Conservation (phyloP, 2,113 vertebrate species). For the Saccopteryx leptura region DNA sequence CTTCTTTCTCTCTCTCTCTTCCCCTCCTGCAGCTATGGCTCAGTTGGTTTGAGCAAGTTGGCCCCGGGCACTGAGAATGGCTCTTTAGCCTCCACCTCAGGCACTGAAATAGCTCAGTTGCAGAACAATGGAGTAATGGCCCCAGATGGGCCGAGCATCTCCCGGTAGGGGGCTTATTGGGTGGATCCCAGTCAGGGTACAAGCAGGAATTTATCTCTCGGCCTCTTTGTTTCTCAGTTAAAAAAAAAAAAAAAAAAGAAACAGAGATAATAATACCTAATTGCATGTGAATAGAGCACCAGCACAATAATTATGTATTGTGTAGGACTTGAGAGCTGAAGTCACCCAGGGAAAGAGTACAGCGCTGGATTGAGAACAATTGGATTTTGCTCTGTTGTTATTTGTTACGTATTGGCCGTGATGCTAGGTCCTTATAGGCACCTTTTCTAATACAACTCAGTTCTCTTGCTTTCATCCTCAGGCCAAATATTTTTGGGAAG, state of each 20-base stretch:
- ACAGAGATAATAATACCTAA: not conserved
- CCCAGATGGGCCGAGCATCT: too few relatives aligned
- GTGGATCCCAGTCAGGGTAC: too few relatives aligned
- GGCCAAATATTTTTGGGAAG: not conserved
- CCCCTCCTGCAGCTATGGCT: too few relatives aligned
- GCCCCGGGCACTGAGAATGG: too few relatives aligned
- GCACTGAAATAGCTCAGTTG: too few relatives aligned
- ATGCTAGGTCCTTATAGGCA: fast-evolving
- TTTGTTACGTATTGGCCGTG: not conserved
- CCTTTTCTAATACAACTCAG: not conserved
- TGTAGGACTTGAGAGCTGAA: not conserved
- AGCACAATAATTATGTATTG: not conserved
- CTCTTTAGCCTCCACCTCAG: too few relatives aligned
- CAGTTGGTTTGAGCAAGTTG: too few relatives aligned
- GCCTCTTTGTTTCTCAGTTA: too few relatives aligned
- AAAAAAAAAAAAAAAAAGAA: not conserved
- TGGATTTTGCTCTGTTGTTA: not conserved
- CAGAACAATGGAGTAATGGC: too few relatives aligned
- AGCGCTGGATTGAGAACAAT: not conserved
- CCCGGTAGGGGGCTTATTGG: too few relatives aligned
- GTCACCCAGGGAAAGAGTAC: not conserved
- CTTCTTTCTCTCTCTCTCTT: too few relatives aligned
- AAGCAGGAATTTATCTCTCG: too few relatives aligned
- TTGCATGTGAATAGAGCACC: not conserved
- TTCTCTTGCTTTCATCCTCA: not conserved